These are phyloP conservation scores for Notoglanidium macrostoma DNA, from an alignment of 2,797 vertebrate species.

Conservation along the genomic window DNA sequence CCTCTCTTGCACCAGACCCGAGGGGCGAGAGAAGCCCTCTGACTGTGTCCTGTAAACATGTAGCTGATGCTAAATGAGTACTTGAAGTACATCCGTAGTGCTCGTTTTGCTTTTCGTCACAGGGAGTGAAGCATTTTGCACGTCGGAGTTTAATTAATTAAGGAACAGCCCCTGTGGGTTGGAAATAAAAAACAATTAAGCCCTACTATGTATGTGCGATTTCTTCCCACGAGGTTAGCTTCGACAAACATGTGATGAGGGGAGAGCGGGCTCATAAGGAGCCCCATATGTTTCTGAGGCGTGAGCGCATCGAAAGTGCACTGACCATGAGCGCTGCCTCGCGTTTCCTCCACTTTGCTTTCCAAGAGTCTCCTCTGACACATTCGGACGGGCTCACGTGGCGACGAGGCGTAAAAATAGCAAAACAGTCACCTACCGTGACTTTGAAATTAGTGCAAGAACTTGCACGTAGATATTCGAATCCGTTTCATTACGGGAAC, in stretches of 20 bases:
- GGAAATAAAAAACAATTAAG: conserved; percentile 41
- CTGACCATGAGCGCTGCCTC: conserved; percentile 62
- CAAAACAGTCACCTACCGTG: conserved; percentile 52
- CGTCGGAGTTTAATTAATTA: conserved; percentile 45
- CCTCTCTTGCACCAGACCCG: conserved; percentile 38
- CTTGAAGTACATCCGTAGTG: conserved; percentile 35
- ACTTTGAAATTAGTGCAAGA: conserved; percentile 53
- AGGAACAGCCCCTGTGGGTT: conserved; percentile 37
- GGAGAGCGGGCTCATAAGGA: conserved; percentile 36
- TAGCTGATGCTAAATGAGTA: conserved; percentile 42
- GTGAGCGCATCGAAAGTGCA: conserved; percentile 59
- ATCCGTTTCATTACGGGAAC: neutral
- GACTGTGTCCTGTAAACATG: conserved; percentile 49
- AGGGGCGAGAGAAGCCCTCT: conserved; percentile 26
- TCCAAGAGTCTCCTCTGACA: conserved; percentile 65
- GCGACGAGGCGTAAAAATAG: conserved; percentile 69
- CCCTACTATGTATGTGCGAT: conserved; percentile 14
- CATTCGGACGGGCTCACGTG: conserved; percentile 60
- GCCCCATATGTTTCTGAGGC: conserved; percentile 67
- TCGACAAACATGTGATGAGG: conserved; percentile 44
- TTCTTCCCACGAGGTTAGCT: conserved; percentile 7
- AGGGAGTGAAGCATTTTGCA: conserved; percentile 29
- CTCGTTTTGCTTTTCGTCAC: conserved; percentile 37
- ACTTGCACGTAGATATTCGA: conserved; percentile 8
- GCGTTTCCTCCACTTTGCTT: conserved; percentile 47